Percentiles rank a stretch among this genome's conserved stretches.
Conservation (phyloP, 2,113 vertebrate species). For the Brachypteracias leptosomus region DNA sequence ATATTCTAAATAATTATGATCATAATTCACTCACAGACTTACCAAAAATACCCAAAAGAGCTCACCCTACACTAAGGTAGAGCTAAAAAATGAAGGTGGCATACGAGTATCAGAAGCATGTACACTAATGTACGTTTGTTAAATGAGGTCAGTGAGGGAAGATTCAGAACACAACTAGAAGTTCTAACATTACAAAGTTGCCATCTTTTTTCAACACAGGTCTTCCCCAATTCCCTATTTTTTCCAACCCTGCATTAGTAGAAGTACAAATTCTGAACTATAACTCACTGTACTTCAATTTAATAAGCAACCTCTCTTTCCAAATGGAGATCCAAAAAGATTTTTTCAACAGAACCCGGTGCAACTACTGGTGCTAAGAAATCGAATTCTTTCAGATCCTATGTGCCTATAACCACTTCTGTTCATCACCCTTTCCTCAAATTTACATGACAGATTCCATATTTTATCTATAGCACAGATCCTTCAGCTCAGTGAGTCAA, state of each 20-base stretch:
- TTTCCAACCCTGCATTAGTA: neutral
- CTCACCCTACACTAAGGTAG: neutral
- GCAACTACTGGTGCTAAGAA: neutral
- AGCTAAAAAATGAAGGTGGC: neutral
- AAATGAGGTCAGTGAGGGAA: neutral
- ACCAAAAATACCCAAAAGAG: neutral
- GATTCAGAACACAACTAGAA: neutral
- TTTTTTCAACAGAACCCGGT: neutral
- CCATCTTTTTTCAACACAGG: rapidly evolving
- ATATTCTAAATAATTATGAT: neutral
- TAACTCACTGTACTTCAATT: neutral
- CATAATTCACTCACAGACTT: neutral
- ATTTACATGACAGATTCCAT: neutral
- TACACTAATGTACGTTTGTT: neutral
- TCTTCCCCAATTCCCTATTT: neutral
- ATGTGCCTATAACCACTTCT: neutral
- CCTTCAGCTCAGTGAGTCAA: neutral
- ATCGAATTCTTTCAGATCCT: neutral
- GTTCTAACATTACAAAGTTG: neutral
- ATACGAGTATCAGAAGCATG: neutral
- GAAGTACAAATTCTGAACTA: neutral
- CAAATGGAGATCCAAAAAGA: neutral
- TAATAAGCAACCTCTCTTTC: neutral
- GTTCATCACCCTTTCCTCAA: neutral
- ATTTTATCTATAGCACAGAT: neutral